These are phyloP conservation scores for Scolanthus callimorphus DNA, from an alignment of 92 coral and sea anemone species.

Conservation along the genomic window DNA sequence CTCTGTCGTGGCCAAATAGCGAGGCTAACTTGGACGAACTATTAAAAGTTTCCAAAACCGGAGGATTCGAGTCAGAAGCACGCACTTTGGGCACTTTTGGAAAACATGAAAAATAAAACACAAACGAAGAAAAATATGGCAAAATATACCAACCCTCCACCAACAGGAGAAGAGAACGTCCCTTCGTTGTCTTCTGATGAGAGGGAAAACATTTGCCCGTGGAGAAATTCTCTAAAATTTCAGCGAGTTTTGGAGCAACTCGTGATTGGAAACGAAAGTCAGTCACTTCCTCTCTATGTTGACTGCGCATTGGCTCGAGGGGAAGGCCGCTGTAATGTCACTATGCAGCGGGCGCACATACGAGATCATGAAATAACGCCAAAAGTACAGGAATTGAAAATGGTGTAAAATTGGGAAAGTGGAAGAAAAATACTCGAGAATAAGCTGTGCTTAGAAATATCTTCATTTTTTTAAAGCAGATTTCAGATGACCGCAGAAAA, in stretches of 20 bases:
- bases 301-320: not conserved
- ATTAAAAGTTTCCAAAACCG: no score
- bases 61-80: slow-evolving; percentile 6
- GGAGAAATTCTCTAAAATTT: slow-evolving; percentile 3
- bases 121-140: not conserved
- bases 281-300: slow-evolving; percentile 51
- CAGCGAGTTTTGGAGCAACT: slow-evolving; percentile 20
- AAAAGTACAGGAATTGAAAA: no score
- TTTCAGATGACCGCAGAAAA: no score
- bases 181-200: slow-evolving; percentile 87
- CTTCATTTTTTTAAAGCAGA: no score
- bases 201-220: slow-evolving; percentile 63
- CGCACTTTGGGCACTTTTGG: not conserved
- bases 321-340: not conserved
- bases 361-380: no score
- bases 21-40: slow-evolving; percentile 94
- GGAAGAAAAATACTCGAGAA: no score
- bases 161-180: slow-evolving; percentile 58
- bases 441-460: no score
- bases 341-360: no score
- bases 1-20: slow-evolving; percentile 90
- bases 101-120: not conserved
- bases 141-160: slow-evolving; percentile 59
- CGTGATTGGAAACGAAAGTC: slow-evolving; percentile 51
- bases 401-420: no score